Conservation (phyloP, 2,113 vertebrate genomes). For the Australoheros scitulus region DNA sequence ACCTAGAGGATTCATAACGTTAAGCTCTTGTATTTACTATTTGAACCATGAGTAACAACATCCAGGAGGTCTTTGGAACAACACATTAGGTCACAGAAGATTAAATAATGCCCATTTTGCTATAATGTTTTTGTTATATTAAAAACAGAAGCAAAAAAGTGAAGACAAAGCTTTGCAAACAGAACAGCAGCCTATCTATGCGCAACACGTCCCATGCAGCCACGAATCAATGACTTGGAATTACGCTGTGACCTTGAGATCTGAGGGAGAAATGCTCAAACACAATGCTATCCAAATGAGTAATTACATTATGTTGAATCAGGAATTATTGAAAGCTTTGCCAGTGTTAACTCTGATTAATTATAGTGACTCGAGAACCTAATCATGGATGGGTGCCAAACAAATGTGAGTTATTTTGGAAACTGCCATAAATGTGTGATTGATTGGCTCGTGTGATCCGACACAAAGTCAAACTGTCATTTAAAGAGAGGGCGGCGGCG, state of each 20-base stretch:
- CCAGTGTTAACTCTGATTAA: slow-evolving; percentile 64
- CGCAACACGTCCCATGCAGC: slow-evolving; percentile 21
- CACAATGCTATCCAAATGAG: slow-evolving; percentile 44
- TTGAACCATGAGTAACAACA: neutral
- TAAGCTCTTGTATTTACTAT: neutral
- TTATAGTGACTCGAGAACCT: slow-evolving; percentile 34
- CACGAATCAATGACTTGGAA: slow-evolving; percentile 42
- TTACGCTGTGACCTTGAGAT: slow-evolving; percentile 60
- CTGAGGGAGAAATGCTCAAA: slow-evolving; percentile 36
- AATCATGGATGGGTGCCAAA: slow-evolving; percentile 36
- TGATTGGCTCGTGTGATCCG: slow-evolving; percentile 28
- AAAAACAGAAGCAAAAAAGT: neutral
- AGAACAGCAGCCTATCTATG: slow-evolving; percentile 29
- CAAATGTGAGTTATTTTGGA: slow-evolving; percentile 51
- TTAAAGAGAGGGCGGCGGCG: slow-evolving; percentile 4
- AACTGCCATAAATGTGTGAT: slow-evolving; percentile 33
- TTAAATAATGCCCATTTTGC: neutral
- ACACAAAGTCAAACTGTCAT: slow-evolving; percentile 12
- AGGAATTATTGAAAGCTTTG: slow-evolving; percentile 55
- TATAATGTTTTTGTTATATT: neutral
- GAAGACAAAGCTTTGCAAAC: neutral
- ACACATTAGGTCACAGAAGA: neutral
- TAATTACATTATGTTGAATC: slow-evolving; percentile 62
- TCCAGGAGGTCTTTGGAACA: neutral
- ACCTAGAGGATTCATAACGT: neutral